Base-by-base conservation (phyloP, 2,113 vertebrate genomes). In the Rhynchomys soricoides region DNA sequence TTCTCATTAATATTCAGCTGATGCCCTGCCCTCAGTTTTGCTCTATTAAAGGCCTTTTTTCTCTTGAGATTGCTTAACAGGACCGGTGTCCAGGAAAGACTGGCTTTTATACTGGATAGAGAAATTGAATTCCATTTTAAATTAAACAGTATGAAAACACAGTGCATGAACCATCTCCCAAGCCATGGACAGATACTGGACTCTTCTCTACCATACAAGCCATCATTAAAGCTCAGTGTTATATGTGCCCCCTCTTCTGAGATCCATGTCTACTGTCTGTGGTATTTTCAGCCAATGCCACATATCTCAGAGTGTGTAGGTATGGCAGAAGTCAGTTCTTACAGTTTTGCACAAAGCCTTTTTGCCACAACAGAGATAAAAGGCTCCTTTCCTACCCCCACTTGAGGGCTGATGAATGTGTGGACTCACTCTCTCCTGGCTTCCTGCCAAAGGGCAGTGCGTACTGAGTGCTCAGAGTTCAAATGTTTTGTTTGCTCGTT, bases 51-150 rank as follows among this genome's bases (percentile, higher is more conserved):
- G 43, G n/a, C 11, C 92, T 90, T 45, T 29, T 40, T 82, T 40
- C 16, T 40, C 81, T 90, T 87, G 40, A 86, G 34, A 75, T 45
- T 90, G 29, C 21, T 92, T 50, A n/a, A 10, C 21, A 29, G 48
- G 26, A 55, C 40, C 97, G 55, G 57, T 89, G 16, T 86, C 68
- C 82, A 26, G 40, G 59, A 85, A 91, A 94, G 22, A 40, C 16
- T 78, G 40, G 24, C 8, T 90, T 50, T 88, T 79, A 78, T 4
- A 74, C 37, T 64, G 43, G 19, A n/a, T 4, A 21, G 94, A 88
- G 26, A 85, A 89, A 95, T 62, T 86, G 68, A 92, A 87, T 90
- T 95, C 2, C 71, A 59, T 85, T 21, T 24, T 86, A 86, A 94
- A 94, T 82, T 83, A 90, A 91, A 79, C n/a, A 29, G 22, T 91